Base-by-base conservation (phyloP, 1,140 invertebrate species). In the Drosophila pallidifrons region DNA sequence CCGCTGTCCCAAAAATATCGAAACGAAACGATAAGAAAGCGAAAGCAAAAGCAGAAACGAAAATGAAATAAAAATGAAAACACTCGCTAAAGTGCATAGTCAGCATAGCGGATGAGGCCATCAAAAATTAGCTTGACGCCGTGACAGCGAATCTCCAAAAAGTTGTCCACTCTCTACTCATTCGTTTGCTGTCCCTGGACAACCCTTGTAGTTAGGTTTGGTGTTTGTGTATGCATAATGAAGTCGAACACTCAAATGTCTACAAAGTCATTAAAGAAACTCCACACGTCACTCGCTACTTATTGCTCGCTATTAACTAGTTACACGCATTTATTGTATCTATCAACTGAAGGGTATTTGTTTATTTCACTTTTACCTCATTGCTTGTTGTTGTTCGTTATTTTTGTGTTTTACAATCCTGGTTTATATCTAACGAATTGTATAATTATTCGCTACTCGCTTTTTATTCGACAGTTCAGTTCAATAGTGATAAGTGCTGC, bases 121-220 rank as follows among this genome's bases (percentile, higher is more conserved):
- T 15, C 54, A 41, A 57, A 52, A 57, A 57, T 57, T 41, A 57
- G 54, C 54, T 20, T 55, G 11, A 16, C 30, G 52, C 5, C 52
- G 30, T 55, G 30, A 55, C 28, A 38, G 54, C 8, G 15, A 10
- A 38, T 7, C 6, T 6, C 54, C 54, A 57, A 57, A 41, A 57
- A 57, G 54, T 41, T 57, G 54, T 57, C 32, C 13, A 15, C 13
- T 30, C 41, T 32, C 3, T 13, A 38, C 30, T 32, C 20, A 25
- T 3, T 32, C 35, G 35, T 13, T n/a, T 41, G 0, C 32, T 20
- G 11, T 6, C 3, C 25, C 28, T 15, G 7, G 7, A 3, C 46
- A 69, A 61, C 38, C 57, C 58, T 59, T 63, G 59, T 35, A 59
- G 57, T 45, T 51, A 8, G 49, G 7, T 66, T 5, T 10, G 28